Evolutionary conservation across 2,888 invertebrate species (phyloP).

Genomic region (Eupithecia subfuscata): DNA sequence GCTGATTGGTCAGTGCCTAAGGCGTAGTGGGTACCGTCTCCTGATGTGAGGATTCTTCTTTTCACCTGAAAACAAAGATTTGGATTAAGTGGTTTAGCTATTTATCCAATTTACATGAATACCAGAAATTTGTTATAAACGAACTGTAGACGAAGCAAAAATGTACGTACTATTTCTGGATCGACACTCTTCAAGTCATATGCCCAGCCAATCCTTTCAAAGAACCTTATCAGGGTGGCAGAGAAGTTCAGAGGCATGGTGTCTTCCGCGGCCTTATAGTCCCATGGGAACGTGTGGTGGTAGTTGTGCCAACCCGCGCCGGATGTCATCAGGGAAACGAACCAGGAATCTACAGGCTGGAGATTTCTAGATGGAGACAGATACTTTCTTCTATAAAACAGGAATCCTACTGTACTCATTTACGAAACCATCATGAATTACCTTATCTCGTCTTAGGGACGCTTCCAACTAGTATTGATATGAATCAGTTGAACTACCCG

Average conservation of each 20-base stretch:
- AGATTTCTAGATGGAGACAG: slow-evolving; percentile 78
- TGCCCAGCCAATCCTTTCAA: slow-evolving; percentile 84
- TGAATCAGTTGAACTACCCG: no score
- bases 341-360: slow-evolving; percentile 90
- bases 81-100: no score
- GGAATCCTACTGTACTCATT: not conserved
- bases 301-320: slow-evolving; percentile 98
- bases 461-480: no score
- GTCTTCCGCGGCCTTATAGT: slow-evolving; percentile 95
- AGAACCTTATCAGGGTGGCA: slow-evolving; percentile 85
- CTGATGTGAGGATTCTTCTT: slow-evolving; percentile 84
- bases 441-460: not conserved
- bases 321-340: slow-evolving; percentile 87
- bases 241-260: slow-evolving; percentile 86
- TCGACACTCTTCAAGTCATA: slow-evolving; percentile 85
- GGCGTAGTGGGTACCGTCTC: slow-evolving; percentile 86
- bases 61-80: slow-evolving; percentile 64
- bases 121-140: not conserved
- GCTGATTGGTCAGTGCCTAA: slow-evolving; percentile 71
- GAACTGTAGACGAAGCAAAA: not conserved
- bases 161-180: slow-evolving; percentile 61
- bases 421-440: not conserved
- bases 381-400: not conserved
- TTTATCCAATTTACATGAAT: not conserved
- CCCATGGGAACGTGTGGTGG: slow-evolving; percentile 96